Evolutionary conservation across 2,797 vertebrate species (phyloP).

Genomic region (Alectoris magna): DNA sequence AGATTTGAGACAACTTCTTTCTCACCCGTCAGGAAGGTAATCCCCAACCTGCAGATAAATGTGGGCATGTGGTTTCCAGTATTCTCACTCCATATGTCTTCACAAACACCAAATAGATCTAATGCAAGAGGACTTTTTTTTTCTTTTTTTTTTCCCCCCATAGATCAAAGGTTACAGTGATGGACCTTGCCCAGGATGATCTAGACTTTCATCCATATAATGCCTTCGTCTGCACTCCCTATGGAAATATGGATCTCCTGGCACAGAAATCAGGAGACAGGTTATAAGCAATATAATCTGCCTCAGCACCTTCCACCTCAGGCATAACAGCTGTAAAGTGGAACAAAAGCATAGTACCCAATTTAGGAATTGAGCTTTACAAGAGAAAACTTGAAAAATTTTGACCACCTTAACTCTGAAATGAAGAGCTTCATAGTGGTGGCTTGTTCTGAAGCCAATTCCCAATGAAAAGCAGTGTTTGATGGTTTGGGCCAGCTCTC

Average conservation of each 20-base stretch:
- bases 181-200: constrained; percentile 27
- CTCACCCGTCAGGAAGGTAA: constrained; percentile 50
- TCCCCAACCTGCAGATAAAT: constrained; percentile 66
- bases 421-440: neutral
- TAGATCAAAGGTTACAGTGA: constrained; percentile 29
- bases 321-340: neutral
- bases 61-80: constrained; percentile 43
- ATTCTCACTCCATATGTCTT: constrained; percentile 60
- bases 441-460: neutral
- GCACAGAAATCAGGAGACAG: neutral
- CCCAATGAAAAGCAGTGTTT: neutral
- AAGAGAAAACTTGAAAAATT: neutral
- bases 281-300: neutral
- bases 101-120: constrained; percentile 69
- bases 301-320: neutral
- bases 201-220: neutral
- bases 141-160: neutral
- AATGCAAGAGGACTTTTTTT: neutral
- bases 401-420: neutral
- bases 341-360: neutral
- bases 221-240: constrained; percentile 31
- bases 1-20: constrained; percentile 65
- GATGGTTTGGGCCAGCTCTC: neutral
- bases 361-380: neutral
- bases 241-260: neutral